Conservation (phyloP, 2,888 invertebrate species). For the Apamea monoglypha region DNA sequence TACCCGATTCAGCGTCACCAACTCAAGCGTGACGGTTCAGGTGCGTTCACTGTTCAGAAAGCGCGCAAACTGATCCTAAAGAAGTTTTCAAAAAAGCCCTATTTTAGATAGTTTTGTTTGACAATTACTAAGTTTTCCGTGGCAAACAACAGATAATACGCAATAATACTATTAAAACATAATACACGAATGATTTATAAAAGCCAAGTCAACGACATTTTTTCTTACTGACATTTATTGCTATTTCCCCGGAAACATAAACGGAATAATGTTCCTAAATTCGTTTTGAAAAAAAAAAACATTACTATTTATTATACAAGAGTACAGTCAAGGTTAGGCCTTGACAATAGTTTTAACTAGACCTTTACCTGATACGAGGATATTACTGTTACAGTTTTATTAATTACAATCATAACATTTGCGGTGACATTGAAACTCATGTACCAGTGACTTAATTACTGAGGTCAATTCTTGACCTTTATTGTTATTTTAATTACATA, state of each 20-base stretch:
- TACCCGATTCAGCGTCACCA: background rate
- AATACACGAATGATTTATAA: constrained; percentile 25
- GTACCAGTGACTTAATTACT: constrained; percentile 51
- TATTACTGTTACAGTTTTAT: constrained; percentile 59
- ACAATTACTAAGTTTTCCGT: background rate
- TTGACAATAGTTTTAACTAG: constrained; percentile 56
- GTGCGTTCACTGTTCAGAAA: background rate
- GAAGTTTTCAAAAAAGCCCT: background rate
- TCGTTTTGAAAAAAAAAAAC: constrained; percentile 8
- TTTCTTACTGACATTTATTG: constrained; percentile 38
- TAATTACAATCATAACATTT: constrained; percentile 54
- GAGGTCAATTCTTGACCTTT: constrained; percentile 58
- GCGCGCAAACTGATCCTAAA: background rate
- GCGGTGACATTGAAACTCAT: constrained; percentile 52
- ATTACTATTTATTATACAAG: constrained; percentile 11
- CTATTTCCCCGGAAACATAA: constrained; percentile 26
- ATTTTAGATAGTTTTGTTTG: background rate
- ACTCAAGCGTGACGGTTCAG: background rate
- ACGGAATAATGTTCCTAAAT: background rate
- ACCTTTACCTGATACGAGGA: constrained; percentile 54
- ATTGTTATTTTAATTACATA: constrained; percentile 62
- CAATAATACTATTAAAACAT: background rate
- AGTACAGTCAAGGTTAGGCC: constrained; percentile 36
- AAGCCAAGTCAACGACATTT: constrained; percentile 14
- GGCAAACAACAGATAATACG: background rate